Conservation (phyloP, 1,140 invertebrate genomes). For the Pseudomyrmex flavicornis region DNA sequence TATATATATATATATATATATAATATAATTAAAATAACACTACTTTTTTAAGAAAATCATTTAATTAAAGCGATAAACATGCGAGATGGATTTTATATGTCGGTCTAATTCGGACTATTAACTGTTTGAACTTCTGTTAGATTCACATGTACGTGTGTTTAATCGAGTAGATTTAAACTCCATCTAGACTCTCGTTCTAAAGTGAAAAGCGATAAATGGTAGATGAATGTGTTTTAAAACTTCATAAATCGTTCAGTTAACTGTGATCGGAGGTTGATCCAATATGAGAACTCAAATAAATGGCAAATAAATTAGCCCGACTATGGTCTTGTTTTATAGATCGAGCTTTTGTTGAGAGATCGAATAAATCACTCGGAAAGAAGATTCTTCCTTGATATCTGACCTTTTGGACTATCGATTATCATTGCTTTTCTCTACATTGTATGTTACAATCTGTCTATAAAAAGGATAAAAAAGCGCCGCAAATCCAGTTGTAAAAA, state of each 20-base stretch:
- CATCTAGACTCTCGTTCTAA: neutral
- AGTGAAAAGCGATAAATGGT: constrained; percentile 19
- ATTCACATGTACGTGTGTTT: neutral
- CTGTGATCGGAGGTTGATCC: constrained; percentile 4
- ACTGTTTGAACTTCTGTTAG: neutral
- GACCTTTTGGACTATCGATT: constrained; percentile 22
- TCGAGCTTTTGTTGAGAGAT: constrained; percentile 30
- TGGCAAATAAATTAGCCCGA: constrained; percentile 38
- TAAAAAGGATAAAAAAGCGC: neutral
- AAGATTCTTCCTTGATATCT: constrained; percentile 11
- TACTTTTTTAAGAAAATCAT: no score
- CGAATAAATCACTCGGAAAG: constrained; percentile 40
- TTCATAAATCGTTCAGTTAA: constrained; percentile 34
- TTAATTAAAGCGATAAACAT: no score
- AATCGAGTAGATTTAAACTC: constrained; percentile 31
- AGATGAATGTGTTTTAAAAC: constrained; percentile 18
- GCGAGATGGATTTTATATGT: no score
- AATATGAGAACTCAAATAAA: neutral
- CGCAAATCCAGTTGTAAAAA: constrained; percentile 30
- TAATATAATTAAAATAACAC: no score
- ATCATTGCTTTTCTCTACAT: constrained; percentile 6
- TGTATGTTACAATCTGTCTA: constrained; percentile 10
- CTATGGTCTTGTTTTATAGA: constrained; percentile 41
- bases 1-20: no score
- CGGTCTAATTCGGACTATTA: neutral